These are phyloP conservation scores for Atrichornis clamosus DNA, from an alignment of 2,113 vertebrate genomes.

Conservation along the genomic window DNA sequence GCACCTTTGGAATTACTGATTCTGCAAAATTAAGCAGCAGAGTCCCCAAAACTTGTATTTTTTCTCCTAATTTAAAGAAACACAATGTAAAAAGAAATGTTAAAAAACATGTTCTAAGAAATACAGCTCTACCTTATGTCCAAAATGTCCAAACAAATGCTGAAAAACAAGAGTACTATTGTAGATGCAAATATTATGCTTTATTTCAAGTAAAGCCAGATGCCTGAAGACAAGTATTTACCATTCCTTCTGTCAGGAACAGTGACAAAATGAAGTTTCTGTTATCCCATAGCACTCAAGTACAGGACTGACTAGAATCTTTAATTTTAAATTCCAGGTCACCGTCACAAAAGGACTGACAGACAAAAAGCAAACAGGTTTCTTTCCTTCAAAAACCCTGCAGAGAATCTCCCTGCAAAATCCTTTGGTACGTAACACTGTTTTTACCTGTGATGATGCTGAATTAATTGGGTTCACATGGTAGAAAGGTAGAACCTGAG, in stretches of 20 bases:
- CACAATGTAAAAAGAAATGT: neutral
- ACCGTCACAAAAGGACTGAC: neutral
- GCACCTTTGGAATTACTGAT: neutral
- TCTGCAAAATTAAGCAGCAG: neutral
- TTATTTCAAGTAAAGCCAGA: slow-evolving; percentile 39
- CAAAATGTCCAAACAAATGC: slow-evolving; percentile 2
- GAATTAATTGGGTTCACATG: neutral
- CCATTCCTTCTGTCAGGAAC: neutral
- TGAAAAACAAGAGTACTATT: neutral
- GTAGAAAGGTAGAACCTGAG: neutral
- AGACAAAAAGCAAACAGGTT: neutral
- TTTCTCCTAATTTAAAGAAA: neutral
- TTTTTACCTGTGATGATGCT: neutral
- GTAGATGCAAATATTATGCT: neutral
- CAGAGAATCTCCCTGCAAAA: neutral
- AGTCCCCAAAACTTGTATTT: neutral
- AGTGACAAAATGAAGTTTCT: neutral
- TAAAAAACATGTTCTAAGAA: neutral
- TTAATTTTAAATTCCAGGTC: neutral
- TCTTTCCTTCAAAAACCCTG: neutral
- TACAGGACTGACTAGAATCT: neutral
- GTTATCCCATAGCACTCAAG: neutral
- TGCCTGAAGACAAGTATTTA: slow-evolving; percentile 30
- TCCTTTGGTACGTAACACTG: neutral
- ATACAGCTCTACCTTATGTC: neutral